Evolutionary conservation across 2,797 vertebrate genomes (phyloP), one percentile per base, ranked within the genome.

Genomic region (Alfaro cultratus): DNA sequence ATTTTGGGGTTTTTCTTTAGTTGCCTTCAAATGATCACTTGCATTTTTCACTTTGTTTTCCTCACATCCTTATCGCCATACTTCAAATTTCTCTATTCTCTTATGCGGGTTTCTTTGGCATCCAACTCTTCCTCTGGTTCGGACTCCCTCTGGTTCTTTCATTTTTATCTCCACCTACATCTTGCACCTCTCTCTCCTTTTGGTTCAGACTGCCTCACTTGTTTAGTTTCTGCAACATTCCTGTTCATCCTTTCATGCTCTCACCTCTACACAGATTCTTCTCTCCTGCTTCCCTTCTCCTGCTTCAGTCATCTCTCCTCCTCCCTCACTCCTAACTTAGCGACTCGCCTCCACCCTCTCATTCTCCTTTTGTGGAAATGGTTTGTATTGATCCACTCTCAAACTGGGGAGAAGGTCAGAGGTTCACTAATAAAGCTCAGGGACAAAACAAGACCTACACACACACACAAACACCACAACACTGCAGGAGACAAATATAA

Each of bases 381-480:
- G 81, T 88, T 85, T 88, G 80, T 93, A 94, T 94, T 88, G 93
- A 94, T 95, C 89, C 83, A 83, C 88, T 90, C 80, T 85, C 83
- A 86, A 89, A 90, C 75, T 11, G 26, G 80, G 46, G 78, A 91
- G 90, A 89, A 92, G 93, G 93, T 94, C 91, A 91, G 70, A 18
- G 88, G 90, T 92, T 93, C 85, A 88, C 86, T 87, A 91, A 91
- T 93, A 93, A 92, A 93, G 82, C 91, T 93, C 89, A 89, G 86
- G 87, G 91, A 92, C 88, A 92, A 85, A 87, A 88, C 72, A 46
- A 71, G 68, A 46, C 68, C 45, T 7, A 71, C 41, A 85, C 67
- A 91, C 72, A 76, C 79, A 84, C 82, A 87, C 77, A 88, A 81
- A 80, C 72, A 74, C 49, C 49, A 62, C 46, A 74, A 0, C 1